Conservation (phyloP, 2,888 invertebrate species). For the Melikaiella ostensackeni region DNA sequence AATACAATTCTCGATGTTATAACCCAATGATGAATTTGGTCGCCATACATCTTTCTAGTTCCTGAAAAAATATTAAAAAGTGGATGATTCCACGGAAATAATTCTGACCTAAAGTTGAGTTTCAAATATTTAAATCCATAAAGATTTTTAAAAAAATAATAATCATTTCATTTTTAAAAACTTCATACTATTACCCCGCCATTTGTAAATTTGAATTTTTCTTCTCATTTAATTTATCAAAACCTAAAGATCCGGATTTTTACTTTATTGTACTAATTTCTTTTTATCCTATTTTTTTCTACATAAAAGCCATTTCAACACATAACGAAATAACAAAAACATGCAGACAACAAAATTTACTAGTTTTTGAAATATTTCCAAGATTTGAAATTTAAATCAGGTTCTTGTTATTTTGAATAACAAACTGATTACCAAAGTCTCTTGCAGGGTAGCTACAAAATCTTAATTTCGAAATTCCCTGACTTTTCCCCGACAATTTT, state of each 20-base stretch:
- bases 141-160: too few relatives aligned
- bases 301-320: not conserved
- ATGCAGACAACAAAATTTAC: not conserved
- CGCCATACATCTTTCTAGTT: slow-evolving; percentile 38
- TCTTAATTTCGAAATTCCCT: too few relatives aligned
- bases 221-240: not conserved
- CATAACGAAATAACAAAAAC: not conserved
- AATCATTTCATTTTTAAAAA: too few relatives aligned
- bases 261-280: too few relatives aligned
- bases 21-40: slow-evolving; percentile 40
- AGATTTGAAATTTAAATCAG: not conserved
- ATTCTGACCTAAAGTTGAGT: not conserved
- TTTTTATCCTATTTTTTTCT: slow-evolving; percentile 2
- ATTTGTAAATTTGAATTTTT: too few relatives aligned
- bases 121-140: too few relatives aligned
- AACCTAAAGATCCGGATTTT: not conserved
- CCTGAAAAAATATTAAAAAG: slow-evolving; percentile 37
- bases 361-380: not conserved
- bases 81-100: slow-evolving; percentile 37
- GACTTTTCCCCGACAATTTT: too few relatives aligned
- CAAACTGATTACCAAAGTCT: not conserved
- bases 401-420: not conserved
- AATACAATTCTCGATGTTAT: slow-evolving; percentile 35
- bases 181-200: too few relatives aligned
- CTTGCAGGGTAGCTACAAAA: too few relatives aligned